Percentiles rank a stretch among this genome's conserved stretches.
phyloP scores from a whole-genome alignment of 2,113 vertebrate genomes.

The Lipophrys pholis region DNA sequence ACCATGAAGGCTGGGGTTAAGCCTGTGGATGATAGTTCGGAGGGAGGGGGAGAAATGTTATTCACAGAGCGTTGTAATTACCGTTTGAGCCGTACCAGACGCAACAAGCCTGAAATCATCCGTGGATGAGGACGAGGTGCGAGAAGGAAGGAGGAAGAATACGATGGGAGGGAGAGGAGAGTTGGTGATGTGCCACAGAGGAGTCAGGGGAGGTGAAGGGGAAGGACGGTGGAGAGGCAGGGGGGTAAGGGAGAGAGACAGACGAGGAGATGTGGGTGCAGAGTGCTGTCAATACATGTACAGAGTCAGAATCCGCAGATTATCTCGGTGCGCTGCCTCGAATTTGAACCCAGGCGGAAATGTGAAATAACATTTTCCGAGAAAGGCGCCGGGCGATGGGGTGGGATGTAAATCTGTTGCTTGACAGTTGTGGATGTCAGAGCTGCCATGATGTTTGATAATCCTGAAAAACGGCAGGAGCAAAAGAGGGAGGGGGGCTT shows the following conservation, averaged over 20 bases:
- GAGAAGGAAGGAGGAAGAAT: conserved; percentile 44
- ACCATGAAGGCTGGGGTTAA: conserved; percentile 64
- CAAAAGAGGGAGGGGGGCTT: neutral
- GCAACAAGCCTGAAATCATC: conserved; percentile 73
- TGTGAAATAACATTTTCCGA: conserved; percentile 63
- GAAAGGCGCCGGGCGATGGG: conserved; percentile 34
- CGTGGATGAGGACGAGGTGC: conserved; percentile 56
- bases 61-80: conserved; percentile 74
- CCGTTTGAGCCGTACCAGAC: conserved; percentile 51
- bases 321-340: conserved; percentile 45
- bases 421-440: conserved; percentile 61
- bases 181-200: neutral
- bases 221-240: conserved; percentile 2
- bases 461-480: conserved; percentile 47
- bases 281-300: conserved; percentile 45
- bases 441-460: conserved; percentile 60
- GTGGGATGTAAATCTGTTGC: conserved; percentile 65
- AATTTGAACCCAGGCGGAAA: conserved; percentile 57
- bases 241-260: conserved; percentile 17
- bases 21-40: conserved; percentile 67
- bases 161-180: neutral
- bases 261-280: conserved; percentile 17
- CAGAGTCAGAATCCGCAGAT: conserved; percentile 63
- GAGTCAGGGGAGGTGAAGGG: conserved; percentile 5
- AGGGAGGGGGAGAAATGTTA: conserved; percentile 56